Percentiles rank a stretch among this genome's conserved stretches.
These are phyloP conservation scores for Hippocampus kuda DNA, from an alignment of 2,797 vertebrate genomes.

Conservation along the genomic window DNA sequence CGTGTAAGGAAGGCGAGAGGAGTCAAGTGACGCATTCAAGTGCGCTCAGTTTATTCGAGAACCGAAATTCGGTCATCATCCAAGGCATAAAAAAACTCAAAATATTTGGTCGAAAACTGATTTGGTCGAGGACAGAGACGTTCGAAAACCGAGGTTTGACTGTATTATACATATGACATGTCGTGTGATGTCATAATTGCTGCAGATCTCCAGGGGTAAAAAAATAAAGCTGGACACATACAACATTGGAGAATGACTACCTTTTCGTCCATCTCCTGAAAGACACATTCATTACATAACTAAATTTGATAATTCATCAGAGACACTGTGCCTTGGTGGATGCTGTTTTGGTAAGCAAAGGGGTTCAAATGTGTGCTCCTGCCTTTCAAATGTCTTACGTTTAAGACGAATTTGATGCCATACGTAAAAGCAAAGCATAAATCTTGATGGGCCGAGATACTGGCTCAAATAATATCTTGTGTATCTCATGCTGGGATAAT, in stretches of 20 bases:
- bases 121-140: no score
- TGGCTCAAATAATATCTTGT: constrained; percentile 58
- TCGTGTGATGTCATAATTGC: no score
- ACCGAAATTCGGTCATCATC: no score
- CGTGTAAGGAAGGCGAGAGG: no score
- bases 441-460: constrained; percentile 35
- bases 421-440: neutral
- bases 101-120: no score
- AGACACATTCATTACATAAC: neutral
- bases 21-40: no score
- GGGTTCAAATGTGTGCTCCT: neutral
- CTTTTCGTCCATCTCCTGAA: neutral
- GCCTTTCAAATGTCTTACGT: neutral
- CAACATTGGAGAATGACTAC: neutral
- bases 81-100: no score
- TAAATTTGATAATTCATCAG: neutral
- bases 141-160: no score
- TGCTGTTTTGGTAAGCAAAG: neutral
- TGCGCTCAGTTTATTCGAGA: no score
- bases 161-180: no score
- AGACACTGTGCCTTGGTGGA: neutral
- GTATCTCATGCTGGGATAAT: constrained; percentile 63
- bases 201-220: no score
- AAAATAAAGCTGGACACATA: neutral
- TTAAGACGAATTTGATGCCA: neutral